Evolutionary conservation across 2,888 invertebrate genomes (phyloP), one percentile per base, ranked within the genome.

Genomic region (Sarcophaga caerulescens): DNA sequence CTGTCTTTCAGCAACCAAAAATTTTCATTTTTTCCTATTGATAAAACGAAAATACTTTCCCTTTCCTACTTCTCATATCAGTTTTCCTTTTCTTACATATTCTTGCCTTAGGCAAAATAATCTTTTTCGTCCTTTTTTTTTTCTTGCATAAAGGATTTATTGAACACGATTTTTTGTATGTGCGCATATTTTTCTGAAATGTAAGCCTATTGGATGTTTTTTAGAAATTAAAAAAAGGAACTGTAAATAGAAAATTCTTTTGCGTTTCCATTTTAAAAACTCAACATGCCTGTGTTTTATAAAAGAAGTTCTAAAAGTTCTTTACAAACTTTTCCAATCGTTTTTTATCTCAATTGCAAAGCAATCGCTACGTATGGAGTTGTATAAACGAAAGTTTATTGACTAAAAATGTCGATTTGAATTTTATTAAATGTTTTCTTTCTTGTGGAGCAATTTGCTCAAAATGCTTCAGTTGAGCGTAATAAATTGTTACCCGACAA

Each of bases 381-480:
- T 52, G 14, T 8, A 17, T 47, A 44, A 77, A 78, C 3, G 63
- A 78, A 85, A 81, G 63, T 81, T 85, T 85, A 85, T 85, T 81
- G 85, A 81, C 76, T 77, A 81, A 47, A 47, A 85, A 85, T 81
- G 81, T 85, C 85, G 81, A 85, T 85, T 85, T 81, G 77, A 85
- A 85, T 85, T 85, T 74, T 77, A 76, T 79, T 84, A 76, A 80
- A 80, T 75, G 74, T 74, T 23, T 78, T 52, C 52, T 52, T 52
- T 17, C 35, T 35, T 73, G 73, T 69, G 23, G 47, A 70, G 70
- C 75, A 60, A 75, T 66, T 75, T 69, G 81, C 21, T 47, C 57
- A 77, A 77, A 52, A 77, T 68, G 63, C 77, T 85, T 74, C 59
- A 62, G 68, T 73, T 44, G 71, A 66, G 75, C 70, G 35, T 80